Evolutionary conservation across 2,113 vertebrate species (phyloP), one percentile per base, ranked within the genome.

Genomic region (Eupsittula cactorum): DNA sequence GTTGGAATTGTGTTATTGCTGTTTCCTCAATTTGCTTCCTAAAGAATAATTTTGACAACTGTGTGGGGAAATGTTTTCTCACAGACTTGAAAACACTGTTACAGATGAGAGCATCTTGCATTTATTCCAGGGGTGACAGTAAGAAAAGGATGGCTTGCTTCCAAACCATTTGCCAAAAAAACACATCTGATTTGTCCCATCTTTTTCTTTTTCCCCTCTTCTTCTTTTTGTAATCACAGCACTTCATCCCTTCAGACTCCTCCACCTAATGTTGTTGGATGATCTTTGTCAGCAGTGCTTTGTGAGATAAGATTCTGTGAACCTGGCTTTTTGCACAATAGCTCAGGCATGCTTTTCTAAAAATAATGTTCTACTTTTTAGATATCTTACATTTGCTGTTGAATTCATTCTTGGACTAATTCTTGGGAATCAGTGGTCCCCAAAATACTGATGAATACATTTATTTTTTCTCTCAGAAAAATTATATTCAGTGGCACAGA

Each of bases 161-260:
- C 93, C 62, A 88, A 90, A 95, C 62, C 92, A 71, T 93, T 95
- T 95, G 17, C 90, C 82, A 93, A n/a, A 82, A 25, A 53, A 91
- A 52, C 81, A 65, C 24, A 7, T 87, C 75, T 79, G 52, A 79
- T 94, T 93, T 91, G 47, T 73, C 65, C 74, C n/a, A 65, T 73
- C 44, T 79, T 76, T 78, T 86, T 76, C n/a, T 94, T 90, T 68
- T 59, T 24, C n/a, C 41, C 10, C 28, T 80, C 21, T 75, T 85
- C 64, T 70, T 87, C 52, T 80, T 86, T 80, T 79, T 84, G 57
- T 84, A 89, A 62, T 89, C 39, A 78, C 44, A 87, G 31, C 33
- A 64, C 57, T 94, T 94, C 73, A 78, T 64, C 57, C 69, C 73
- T 88, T 42, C 55, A 93, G 55, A 74, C 24, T 88, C 28, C 49